These are phyloP conservation scores for Carcharodon carcharias DNA, from an alignment of 2,797 vertebrate species.

Conservation along the genomic window DNA sequence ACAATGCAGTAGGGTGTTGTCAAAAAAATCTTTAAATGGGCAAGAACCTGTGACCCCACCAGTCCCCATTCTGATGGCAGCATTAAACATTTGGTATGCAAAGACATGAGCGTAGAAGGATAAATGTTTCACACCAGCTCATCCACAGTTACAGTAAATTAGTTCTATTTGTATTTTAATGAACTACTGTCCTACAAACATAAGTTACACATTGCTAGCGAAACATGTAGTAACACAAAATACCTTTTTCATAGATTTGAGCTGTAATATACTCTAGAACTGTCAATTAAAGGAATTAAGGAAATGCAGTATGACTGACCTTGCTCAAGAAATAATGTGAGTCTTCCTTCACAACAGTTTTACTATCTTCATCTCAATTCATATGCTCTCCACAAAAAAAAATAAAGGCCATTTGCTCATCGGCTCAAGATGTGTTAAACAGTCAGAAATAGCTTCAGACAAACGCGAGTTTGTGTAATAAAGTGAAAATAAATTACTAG, in stretches of 20 bases:
- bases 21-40: background rate
- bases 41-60: background rate
- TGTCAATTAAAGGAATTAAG: background rate
- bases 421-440: background rate
- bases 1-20: background rate
- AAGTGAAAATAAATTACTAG: conserved; percentile 2
- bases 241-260: background rate
- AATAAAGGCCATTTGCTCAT: background rate
- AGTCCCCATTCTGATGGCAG: background rate
- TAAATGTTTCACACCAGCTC: background rate
- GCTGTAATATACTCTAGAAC: background rate
- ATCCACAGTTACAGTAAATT: background rate
- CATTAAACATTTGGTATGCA: background rate
- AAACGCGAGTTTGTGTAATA: background rate
- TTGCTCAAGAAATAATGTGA: background rate
- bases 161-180: background rate
- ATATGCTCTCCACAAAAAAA: background rate
- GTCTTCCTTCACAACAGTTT: background rate
- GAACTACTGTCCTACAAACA: no score
- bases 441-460: background rate
- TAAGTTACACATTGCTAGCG: background rate
- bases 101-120: background rate
- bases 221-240: background rate
- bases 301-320: background rate
- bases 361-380: background rate